Base-by-base conservation (phyloP, 2,888 invertebrate genomes). In the Epinotia brunnichana region DNA sequence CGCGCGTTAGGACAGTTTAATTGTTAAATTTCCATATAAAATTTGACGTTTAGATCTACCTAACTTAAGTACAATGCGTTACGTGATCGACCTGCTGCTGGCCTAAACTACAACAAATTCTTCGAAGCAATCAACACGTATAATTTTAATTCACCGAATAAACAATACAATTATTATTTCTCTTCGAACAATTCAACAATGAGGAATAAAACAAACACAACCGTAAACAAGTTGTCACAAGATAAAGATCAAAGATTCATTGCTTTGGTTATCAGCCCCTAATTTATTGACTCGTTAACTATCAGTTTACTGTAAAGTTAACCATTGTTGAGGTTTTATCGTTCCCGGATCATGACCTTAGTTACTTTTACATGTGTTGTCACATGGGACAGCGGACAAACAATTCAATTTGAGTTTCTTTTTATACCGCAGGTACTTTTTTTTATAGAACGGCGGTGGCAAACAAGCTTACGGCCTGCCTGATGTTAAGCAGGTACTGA, bases 301-400 rank as follows among this genome's bases (percentile, higher is more conserved):
- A 56, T 66, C 10, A n/a, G 35, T 66, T 66, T 24, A 66, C 13
- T 54, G 41, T 66, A 66, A 41, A 21, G 41, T 66, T 48, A 15
- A 54, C 54, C 56, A 66, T 56, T 66, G 54, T 66, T 41, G 54
- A 53, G 53, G 15, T 66, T 66, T 64, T 66, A 66, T 66, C 54
- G 64, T 44, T 41, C 41, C 41, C 21, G 59, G 19, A 19, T 56
- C 66, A n/a, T 56, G 56, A 41, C 66, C 66, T 66, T 66, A 54
- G 41, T 56, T 39, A 66, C 48, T n/a, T 48, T 48, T 48, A 48
- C 48, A 48, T 48, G 48, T 13, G 48, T 48, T 48, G 48, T 48
- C 13, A 48, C 48, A 48, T 9, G 35, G 1, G 48, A n/a, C n/a
- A n/a, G 7, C n/a, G 4, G 48, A n/a, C n/a, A 7, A 1, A 48